These are phyloP conservation scores for Peromyscus eremicus DNA, from an alignment of 2,797 vertebrate species.

Conservation along the genomic window DNA sequence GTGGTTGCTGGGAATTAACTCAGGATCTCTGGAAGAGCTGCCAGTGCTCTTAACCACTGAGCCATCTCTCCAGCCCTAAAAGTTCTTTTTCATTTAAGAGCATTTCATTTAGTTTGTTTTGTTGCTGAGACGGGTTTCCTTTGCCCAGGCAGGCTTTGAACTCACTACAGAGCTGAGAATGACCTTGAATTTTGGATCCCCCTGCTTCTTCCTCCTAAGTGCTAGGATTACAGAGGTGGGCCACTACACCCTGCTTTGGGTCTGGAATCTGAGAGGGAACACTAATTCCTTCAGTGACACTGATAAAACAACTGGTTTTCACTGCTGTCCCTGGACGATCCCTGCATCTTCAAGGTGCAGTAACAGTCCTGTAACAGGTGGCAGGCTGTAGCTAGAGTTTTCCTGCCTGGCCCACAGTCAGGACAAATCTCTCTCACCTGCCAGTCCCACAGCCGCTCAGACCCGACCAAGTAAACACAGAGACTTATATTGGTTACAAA, in stretches of 20 bases:
- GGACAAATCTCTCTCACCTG: no score
- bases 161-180: not conserved
- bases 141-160: not conserved
- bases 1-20: not conserved
- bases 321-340: not conserved
- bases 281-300: not conserved
- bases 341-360: not conserved
- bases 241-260: not conserved
- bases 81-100: not conserved
- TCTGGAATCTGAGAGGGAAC: not conserved
- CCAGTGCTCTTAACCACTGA: not conserved
- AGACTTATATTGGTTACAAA: no score
- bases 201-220: not conserved
- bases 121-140: not conserved
- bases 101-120: not conserved
- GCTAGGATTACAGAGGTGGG: not conserved
- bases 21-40: not conserved
- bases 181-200: not conserved
- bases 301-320: not conserved
- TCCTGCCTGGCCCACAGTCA: no score
- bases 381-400: no score
- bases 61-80: not conserved
- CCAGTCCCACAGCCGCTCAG: no score
- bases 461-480: no score
- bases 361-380: not conserved